Conservation (phyloP, 1,140 invertebrate genomes). For the Ips nitidus region DNA sequence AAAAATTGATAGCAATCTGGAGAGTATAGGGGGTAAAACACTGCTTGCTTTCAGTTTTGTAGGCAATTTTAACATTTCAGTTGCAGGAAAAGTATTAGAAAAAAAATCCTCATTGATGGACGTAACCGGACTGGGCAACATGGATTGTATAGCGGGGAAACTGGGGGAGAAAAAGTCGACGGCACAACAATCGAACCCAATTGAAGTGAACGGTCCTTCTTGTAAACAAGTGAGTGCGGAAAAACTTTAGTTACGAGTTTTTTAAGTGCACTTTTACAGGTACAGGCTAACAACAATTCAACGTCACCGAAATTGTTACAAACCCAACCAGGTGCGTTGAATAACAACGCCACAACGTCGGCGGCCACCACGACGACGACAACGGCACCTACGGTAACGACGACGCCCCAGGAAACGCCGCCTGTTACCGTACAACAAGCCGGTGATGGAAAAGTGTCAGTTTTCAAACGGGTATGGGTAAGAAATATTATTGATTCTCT, state of each 20-base stretch:
- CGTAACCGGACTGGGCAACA: neutral
- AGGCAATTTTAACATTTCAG: neutral
- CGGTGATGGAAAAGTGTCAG: slow-evolving; percentile 55
- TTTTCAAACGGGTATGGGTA: slow-evolving; percentile 62
- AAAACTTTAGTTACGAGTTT: slow-evolving; percentile 1
- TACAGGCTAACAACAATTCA: slow-evolving; percentile 49
- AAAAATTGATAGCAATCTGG: slow-evolving; percentile 62
- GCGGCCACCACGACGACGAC: slow-evolving; percentile 53
- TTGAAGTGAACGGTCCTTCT: slow-evolving; percentile 34
- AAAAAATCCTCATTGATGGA: slow-evolving; percentile 14
- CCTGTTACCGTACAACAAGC: slow-evolving; percentile 51
- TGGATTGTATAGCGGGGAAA: slow-evolving; percentile 23
- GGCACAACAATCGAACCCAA: slow-evolving; percentile 15
- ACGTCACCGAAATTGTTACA: slow-evolving; percentile 37
- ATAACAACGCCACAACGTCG: slow-evolving; percentile 35
- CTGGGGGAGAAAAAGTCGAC: slow-evolving; percentile 11
- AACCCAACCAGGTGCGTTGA: slow-evolving; percentile 14
- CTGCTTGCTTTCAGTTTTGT: too few relatives aligned
- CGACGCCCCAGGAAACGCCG: slow-evolving; percentile 47
- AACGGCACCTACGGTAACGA: slow-evolving; percentile 57
- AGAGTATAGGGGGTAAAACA: slow-evolving; percentile 56
- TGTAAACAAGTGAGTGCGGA: slow-evolving; percentile 22
- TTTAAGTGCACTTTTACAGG: neutral
- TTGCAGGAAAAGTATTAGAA: slow-evolving; percentile 25
- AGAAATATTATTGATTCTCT: neutral